These are phyloP conservation scores for Parnassius glacialis DNA, from an alignment of 2,888 invertebrate genomes.

Conservation along the genomic window DNA sequence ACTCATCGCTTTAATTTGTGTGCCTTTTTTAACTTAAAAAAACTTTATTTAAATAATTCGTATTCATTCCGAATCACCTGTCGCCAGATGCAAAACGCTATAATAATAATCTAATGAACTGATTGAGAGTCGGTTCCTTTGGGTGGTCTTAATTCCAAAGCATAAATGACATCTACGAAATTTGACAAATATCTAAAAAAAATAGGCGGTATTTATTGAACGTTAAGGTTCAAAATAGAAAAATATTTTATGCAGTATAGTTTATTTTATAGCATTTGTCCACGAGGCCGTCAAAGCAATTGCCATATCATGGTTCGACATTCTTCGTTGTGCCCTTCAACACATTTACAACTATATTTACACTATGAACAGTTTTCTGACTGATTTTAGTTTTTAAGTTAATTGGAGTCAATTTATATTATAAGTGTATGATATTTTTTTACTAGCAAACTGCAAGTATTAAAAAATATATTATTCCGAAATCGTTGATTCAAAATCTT, in stretches of 20 bases:
- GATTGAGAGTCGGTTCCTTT: slow-evolving; percentile 44
- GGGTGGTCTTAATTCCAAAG: slow-evolving; percentile 51
- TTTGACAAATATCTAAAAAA: neutral
- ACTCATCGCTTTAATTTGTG: slow-evolving; percentile 1
- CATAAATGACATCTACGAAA: slow-evolving; percentile 32
- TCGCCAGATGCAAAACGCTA: slow-evolving; percentile 38
- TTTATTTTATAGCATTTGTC: slow-evolving; percentile 17
- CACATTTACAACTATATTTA: too few relatives aligned
- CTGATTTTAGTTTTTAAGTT: too few relatives aligned
- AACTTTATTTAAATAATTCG: slow-evolving; percentile 22
- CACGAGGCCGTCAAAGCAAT: slow-evolving; percentile 16
- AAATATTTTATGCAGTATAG: neutral
- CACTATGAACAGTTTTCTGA: too few relatives aligned
- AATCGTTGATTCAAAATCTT: too few relatives aligned
- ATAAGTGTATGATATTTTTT: too few relatives aligned
- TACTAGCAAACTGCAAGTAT: too few relatives aligned
- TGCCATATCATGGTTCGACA: slow-evolving; percentile 14
- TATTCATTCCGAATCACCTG: slow-evolving; percentile 40
- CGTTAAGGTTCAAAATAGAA: neutral
- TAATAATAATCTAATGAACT: slow-evolving; percentile 47
- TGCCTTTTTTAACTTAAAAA: slow-evolving; percentile 10
- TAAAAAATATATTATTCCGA: too few relatives aligned
- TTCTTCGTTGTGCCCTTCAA: too few relatives aligned
- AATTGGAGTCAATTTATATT: too few relatives aligned
- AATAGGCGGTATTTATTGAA: neutral